Evolutionary conservation across 2,113 vertebrate species (phyloP), one percentile per base, ranked within the genome.

Genomic region (Engraulis encrasicolus): DNA sequence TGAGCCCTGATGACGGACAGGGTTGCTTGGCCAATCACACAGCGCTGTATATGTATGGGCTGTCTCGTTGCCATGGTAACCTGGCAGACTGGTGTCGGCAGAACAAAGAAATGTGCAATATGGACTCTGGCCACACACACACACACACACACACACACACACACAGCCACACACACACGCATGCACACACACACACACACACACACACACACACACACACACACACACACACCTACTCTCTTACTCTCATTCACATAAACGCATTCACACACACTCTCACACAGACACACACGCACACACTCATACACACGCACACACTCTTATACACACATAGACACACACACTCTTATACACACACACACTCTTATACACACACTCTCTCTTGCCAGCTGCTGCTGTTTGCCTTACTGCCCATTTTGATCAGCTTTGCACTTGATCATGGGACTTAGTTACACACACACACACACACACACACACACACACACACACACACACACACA

Each of bases 41-140:
- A 11, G 18, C 27, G 11, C n/a, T n/a, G n/a, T n/a, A n/a, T n/a
- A n/a, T n/a, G n/a, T n/a, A n/a, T n/a, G n/a, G n/a, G n/a, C n/a
- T n/a, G n/a, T n/a, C 84, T 81, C 80, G 90, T 92, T 66, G 87
- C 90, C 87, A 87, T 90, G 82, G 84, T 91, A 83, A 91, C 83
- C 85, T 89, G 89, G 91, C 91, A 93, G 90, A 93, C 92, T 91
- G 88, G 87, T 92, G 91, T 90, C 88, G 90, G 83, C 79, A 86
- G n/a, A 27, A 27, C 58, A 23, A 31, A 23, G 58, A 27, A 66
- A 66, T 66, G 20, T 66, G 58, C 58, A 66, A 66, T 61, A 66
- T 66, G 14, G 23, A 23, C 27, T 66, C 58, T 66, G 58, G 11
- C 58, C 9, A n/a, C 1, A 66, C 15, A 89, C 27, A 71, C 61